Conservation (phyloP, 1,140 invertebrate species). For the Caenorhabditis tropicalis region DNA sequence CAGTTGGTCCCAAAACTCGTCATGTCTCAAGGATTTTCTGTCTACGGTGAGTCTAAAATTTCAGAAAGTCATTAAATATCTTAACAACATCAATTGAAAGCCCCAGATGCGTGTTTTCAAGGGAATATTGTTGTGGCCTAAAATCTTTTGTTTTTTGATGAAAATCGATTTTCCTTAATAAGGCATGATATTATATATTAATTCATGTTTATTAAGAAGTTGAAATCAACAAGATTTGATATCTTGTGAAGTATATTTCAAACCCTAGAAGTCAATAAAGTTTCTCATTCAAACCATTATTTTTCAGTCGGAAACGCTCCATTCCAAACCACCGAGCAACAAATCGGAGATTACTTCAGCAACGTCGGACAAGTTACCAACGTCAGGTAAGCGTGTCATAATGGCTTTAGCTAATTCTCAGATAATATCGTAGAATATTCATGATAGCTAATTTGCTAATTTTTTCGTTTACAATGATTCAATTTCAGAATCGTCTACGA, state of each 20-base stretch:
- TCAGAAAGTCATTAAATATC: not conserved
- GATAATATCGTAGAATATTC: no score
- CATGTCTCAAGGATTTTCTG: constrained; percentile 5
- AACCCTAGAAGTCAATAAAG: no score
- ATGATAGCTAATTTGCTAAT: no score
- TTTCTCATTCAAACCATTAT: not conserved
- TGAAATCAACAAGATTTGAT: no score
- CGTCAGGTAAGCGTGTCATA: constrained; percentile 26
- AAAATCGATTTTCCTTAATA: no score
- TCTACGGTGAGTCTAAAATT: constrained; percentile 8
- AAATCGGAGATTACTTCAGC: constrained; percentile 95
- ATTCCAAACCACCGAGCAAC: constrained; percentile 96
- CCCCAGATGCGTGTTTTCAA: not conserved
- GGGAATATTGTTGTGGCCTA: not conserved
- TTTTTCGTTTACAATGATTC: no score
- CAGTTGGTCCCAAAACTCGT: constrained; percentile 10
- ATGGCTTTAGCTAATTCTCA: no score
- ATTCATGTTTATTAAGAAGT: no score
- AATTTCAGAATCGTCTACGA: constrained; percentile 78
- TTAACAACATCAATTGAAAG: not conserved
- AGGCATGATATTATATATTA: no score
- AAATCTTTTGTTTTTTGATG: not conserved
- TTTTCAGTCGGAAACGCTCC: constrained; percentile 92
- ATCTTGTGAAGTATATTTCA: not conserved
- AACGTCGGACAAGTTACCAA: constrained; percentile 89